phyloP scores from a whole-genome alignment of 1,140 invertebrate genomes.

The Macrobrachium nipponense region DNA sequence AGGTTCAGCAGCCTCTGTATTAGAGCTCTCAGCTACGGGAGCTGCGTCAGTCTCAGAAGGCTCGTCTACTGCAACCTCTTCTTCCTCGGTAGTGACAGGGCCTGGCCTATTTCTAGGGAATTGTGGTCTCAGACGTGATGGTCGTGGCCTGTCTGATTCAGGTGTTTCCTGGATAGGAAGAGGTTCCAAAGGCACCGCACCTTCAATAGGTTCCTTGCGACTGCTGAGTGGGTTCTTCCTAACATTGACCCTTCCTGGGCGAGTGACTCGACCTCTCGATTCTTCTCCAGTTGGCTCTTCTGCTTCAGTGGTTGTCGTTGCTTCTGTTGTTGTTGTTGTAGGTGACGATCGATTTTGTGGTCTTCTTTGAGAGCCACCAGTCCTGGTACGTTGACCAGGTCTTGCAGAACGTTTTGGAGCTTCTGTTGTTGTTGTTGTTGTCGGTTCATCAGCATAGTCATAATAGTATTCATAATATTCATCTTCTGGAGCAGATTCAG shows the following conservation, averaged over 20 bases:
- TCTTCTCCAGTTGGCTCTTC: not conserved
- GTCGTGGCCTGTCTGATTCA: not conserved
- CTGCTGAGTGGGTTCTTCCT: conserved; percentile 21
- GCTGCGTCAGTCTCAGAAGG: not conserved
- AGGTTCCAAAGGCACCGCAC: not conserved
- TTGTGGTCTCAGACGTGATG: conserved; percentile 11
- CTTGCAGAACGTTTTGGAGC: conserved; percentile 13
- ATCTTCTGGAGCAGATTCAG: conserved; percentile 3
- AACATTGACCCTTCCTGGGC: conserved; percentile 7
- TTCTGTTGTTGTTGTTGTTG: conserved; percentile 25
- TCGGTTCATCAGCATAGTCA: conserved; percentile 23
- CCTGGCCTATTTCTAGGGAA: not conserved
- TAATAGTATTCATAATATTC: conserved; percentile 58
- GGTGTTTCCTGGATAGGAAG: not conserved
- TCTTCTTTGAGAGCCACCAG: not conserved
- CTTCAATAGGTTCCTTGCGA: not conserved
- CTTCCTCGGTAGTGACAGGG: not conserved
- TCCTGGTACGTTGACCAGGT: not conserved
- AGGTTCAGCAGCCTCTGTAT: not conserved
- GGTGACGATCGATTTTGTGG: not conserved
- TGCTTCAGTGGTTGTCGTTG: not conserved
- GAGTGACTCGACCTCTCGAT: not conserved
- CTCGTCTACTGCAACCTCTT: not conserved
- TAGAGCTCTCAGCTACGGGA: not conserved
- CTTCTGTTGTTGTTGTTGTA: not conserved